Conservation (phyloP, 1,140 invertebrate species). For the Dreissena rostriformis region DNA sequence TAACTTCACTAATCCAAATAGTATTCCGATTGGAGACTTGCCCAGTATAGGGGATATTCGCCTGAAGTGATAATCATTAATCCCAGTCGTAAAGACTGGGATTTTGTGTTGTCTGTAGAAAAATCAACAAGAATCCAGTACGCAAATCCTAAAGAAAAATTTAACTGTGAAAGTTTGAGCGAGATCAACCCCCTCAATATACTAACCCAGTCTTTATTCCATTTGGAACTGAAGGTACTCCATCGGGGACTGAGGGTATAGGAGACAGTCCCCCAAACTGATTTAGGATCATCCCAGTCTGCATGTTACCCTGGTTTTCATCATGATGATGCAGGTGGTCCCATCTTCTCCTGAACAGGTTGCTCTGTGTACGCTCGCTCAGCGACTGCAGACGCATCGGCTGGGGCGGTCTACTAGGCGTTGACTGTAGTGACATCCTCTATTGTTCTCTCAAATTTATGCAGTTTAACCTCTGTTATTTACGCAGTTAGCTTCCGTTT, state of each 20-base stretch:
- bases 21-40: too few relatives aligned
- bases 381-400: constrained; percentile 65
- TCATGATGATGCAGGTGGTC: constrained; percentile 56
- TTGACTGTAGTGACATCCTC: constrained; percentile 32
- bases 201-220: not conserved
- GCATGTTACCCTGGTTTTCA: not conserved
- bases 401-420: constrained; percentile 10
- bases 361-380: constrained; percentile 66
- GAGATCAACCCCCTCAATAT: not conserved
- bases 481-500: too few relatives aligned
- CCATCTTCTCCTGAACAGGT: constrained; percentile 68
- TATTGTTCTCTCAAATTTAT: not conserved
- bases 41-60: too few relatives aligned
- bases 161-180: too few relatives aligned
- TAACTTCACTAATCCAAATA: too few relatives aligned
- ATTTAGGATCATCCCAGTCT: not conserved
- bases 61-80: too few relatives aligned
- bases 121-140: too few relatives aligned
- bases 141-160: too few relatives aligned
- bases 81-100: too few relatives aligned
- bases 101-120: too few relatives aligned
- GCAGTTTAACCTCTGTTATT: too few relatives aligned
- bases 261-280: not conserved
- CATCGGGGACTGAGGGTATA: not conserved
- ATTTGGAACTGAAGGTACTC: not conserved